Evolutionary conservation across 2,888 invertebrate species (phyloP), one percentile per base, ranked within the genome.

Genomic region (Itoplectis maculator): DNA sequence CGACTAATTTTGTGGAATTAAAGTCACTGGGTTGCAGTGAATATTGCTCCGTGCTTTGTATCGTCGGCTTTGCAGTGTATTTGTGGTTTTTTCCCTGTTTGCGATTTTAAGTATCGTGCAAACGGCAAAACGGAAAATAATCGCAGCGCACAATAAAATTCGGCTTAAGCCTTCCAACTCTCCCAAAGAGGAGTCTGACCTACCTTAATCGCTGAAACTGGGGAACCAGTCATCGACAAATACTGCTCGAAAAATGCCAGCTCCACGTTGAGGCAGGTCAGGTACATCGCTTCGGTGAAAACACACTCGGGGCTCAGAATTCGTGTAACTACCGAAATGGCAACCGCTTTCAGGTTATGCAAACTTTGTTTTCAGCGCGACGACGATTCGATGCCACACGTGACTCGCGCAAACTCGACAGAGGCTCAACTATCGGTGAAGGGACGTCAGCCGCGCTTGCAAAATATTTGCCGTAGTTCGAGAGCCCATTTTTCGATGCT

Each of bases 1-100:
- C 65, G 13, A 79, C 78, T 81, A 81, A 83, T 83, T 81, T 81
- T 68, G 79, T 76, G 81, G 81, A 81, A 83, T 83, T 83, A 74
- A 75, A 68, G 74, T 66, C 74, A 78, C 69, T 73, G 45, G 77
- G 37, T n/a, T 74, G 78, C 65, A 65, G 61, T 72, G 40, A 51
- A 29, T 65, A 42, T 18, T 29, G 37, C 42, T 47, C 54, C 35
- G 11, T 69, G n/a, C 47, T 74, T 72, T 77, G n/a, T 59, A 59
- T 6, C 49, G 20, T 29, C 35, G 13, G 59, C 11, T 63, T 63
- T 63, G 40, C 63, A 13, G 63, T 40, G 18, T 37, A 49, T n/a
- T 15, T 61, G 56, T 42, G n/a, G 42, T 73, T 29, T 29, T 2
- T 29, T 5, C 29, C 29, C 3, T 29, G 47, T 42, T 8, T 11